Conservation (phyloP, 2,888 invertebrate species). For the Spilarctia lutea region DNA sequence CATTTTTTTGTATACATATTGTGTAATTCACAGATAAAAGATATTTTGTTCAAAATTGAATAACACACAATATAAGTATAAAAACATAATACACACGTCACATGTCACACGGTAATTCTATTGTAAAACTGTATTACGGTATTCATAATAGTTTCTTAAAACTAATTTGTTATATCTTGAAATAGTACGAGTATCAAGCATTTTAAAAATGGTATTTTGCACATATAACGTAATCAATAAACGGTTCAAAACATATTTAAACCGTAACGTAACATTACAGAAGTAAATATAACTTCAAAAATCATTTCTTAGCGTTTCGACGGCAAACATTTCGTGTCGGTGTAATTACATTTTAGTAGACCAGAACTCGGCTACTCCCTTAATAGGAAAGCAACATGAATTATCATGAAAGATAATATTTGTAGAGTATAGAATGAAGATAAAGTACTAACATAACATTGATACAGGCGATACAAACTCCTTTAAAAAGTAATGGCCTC, state of each 20-base stretch:
- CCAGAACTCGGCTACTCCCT: no score
- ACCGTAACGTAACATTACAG: background rate
- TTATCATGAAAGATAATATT: background rate
- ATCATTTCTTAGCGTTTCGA: no score
- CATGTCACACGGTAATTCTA: background rate
- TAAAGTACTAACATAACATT: slow-evolving; percentile 13
- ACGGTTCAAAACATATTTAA: background rate
- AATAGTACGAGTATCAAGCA: background rate
- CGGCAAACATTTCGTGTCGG: no score
- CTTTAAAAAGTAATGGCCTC: slow-evolving; percentile 36
- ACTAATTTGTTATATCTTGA: background rate
- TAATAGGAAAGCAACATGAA: background rate
- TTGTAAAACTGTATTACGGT: background rate
- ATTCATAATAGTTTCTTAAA: no score
- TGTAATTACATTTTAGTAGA: no score
- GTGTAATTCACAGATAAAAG: background rate
- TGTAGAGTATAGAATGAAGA: background rate
- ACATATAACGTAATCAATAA: background rate
- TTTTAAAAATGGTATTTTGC: background rate
- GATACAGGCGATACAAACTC: slow-evolving; percentile 20
- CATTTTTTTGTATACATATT: background rate
- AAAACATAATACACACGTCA: background rate
- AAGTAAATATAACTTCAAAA: background rate
- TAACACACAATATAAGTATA: background rate
- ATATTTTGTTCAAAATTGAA: background rate